Evolutionary conservation across 2,888 invertebrate genomes (phyloP).

Genomic region (Margaritifera margaritifera): DNA sequence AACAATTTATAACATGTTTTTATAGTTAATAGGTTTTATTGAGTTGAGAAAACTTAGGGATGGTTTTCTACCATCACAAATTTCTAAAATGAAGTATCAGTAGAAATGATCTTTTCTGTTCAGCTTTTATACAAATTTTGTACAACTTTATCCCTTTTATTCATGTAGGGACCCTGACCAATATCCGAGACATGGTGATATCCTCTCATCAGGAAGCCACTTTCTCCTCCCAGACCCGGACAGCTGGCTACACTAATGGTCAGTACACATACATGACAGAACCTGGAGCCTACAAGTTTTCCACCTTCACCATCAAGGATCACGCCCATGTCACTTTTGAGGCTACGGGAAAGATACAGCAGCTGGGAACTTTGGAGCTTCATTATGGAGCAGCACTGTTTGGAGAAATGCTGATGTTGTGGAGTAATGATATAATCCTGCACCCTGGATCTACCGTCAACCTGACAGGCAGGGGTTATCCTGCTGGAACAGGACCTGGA

Average conservation of each 20-base stretch:
- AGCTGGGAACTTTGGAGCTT: constrained; percentile 46
- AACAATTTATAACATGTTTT: too few species aligned
- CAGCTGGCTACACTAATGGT: constrained; percentile 40
- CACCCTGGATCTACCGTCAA: constrained; percentile 50
- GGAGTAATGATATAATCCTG: constrained; percentile 46
- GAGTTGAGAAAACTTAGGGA: too few species aligned
- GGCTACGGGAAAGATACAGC: constrained; percentile 31
- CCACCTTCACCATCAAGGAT: constrained; percentile 50
- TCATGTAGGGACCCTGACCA: constrained; percentile 48
- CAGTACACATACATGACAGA: constrained; percentile 31
- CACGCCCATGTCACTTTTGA: constrained; percentile 45
- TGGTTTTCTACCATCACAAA: neutral
- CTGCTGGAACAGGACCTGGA: constrained; percentile 45
- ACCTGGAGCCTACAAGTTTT: constrained; percentile 52
- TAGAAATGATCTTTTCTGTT: neutral
- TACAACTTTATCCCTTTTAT: neutral
- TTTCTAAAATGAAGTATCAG: neutral
- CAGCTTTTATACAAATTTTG: too few species aligned
- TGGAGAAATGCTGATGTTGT: constrained; percentile 42
- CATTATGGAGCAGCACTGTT: constrained; percentile 46
- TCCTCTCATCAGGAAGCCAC: constrained; percentile 46
- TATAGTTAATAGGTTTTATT: too few species aligned
- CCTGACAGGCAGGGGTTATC: constrained; percentile 45
- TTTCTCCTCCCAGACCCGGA: constrained; percentile 48
- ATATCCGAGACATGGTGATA: constrained; percentile 49